Conservation (phyloP, 1,140 invertebrate genomes). For the Zaprionus tsacasi region DNA sequence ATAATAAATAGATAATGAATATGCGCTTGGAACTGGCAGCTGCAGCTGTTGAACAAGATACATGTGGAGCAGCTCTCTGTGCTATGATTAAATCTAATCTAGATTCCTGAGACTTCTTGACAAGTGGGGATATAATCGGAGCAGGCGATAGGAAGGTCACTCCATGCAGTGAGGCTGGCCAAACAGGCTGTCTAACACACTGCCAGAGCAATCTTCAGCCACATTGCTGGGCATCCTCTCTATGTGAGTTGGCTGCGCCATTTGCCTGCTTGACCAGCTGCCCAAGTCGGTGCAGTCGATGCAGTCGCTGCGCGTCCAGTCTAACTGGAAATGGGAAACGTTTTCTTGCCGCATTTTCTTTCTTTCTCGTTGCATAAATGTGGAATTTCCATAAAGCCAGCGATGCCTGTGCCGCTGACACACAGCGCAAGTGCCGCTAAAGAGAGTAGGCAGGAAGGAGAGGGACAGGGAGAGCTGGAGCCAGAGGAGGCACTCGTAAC, state of each 20-base stretch:
- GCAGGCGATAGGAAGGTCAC: background rate
- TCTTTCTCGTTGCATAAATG: constrained; percentile 62
- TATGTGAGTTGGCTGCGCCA: constrained; percentile 17
- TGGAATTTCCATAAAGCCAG: constrained; percentile 70
- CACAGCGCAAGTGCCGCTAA: constrained; percentile 24
- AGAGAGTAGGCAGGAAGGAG: background rate
- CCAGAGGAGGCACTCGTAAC: background rate
- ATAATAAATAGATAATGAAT: constrained; percentile 14
- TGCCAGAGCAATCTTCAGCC: background rate
- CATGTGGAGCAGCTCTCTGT: constrained; percentile 21
- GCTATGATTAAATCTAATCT: constrained; percentile 23
- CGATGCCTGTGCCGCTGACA: constrained; percentile 55
- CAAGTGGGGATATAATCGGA: background rate
- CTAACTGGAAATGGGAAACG: constrained; percentile 70
- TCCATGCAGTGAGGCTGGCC: background rate
- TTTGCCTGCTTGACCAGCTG: constrained; percentile 48
- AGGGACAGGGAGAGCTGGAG: too few relatives aligned
- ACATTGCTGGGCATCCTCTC: background rate
- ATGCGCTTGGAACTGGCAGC: constrained; percentile 12
- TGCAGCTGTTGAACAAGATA: background rate
- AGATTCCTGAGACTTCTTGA: background rate
- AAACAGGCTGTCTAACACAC: background rate
- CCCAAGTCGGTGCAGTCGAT: constrained; percentile 40
- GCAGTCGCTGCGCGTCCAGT: constrained; percentile 49
- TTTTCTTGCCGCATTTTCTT: constrained; percentile 60